These are phyloP conservation scores for Drosophila seguyi DNA, from an alignment of 1,140 invertebrate species.

Conservation along the genomic window DNA sequence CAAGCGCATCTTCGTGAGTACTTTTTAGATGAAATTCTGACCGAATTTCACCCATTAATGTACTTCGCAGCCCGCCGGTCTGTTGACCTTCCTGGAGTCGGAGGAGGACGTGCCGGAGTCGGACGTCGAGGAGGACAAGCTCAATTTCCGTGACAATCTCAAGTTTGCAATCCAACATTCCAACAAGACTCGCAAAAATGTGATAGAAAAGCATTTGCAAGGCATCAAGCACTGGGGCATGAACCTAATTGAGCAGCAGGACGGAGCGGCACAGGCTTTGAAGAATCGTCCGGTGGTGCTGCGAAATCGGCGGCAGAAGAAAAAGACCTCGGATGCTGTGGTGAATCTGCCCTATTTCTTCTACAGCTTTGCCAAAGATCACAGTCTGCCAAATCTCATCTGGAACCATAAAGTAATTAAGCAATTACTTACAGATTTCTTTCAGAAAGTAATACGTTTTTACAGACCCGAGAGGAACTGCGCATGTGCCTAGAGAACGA, in stretches of 20 bases:
- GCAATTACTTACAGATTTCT: neutral
- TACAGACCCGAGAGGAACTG: conserved; percentile 96
- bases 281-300: conserved; percentile 94
- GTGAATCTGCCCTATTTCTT: conserved; percentile 97
- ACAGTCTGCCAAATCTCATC: conserved; percentile 97
- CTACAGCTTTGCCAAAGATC: conserved; percentile 97
- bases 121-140: conserved; percentile 90
- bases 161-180: conserved; percentile 95
- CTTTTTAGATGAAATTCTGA: neutral
- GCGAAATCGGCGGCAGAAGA: conserved; percentile 94
- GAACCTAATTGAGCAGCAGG: conserved; percentile 83
- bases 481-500: conserved; percentile 97
- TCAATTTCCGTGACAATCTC: conserved; percentile 96
- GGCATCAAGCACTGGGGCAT: conserved; percentile 85
- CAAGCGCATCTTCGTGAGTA: conserved; percentile 93
- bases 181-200: conserved; percentile 88
- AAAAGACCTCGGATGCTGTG: conserved; percentile 92
- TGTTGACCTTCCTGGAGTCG: conserved; percentile 96
- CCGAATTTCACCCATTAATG: conserved; percentile 1
- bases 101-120: conserved; percentile 93
- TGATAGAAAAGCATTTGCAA: conserved; percentile 92
- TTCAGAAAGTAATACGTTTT: neutral
- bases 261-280: conserved; percentile 72
- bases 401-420: conserved; percentile 97
- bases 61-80: conserved; percentile 90